Evolutionary conservation across 2,888 invertebrate species (phyloP).

Genomic region (Scaptomyza parva): DNA sequence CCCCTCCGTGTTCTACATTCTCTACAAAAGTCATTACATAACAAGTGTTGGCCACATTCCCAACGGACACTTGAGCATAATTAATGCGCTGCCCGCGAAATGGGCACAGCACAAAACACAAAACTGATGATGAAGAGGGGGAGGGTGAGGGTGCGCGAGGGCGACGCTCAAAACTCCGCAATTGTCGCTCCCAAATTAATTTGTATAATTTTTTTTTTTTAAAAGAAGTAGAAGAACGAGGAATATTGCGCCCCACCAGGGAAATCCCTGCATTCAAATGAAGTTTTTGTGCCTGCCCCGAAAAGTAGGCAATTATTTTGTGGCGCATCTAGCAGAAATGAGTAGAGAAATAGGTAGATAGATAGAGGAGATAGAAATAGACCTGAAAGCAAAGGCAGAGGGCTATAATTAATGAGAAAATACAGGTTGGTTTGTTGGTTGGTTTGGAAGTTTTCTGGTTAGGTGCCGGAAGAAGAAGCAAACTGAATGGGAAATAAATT

Average conservation of each 20-base stretch:
- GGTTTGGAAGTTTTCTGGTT: not conserved
- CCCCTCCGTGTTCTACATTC: constrained; percentile 1
- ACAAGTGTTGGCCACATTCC: constrained; percentile 81
- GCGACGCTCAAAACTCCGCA: constrained; percentile 49
- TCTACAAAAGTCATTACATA: constrained; percentile 78
- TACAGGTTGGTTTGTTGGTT: constrained; percentile 23
- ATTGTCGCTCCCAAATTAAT: constrained; percentile 79
- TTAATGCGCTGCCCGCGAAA: constrained; percentile 70
- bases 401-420: constrained; percentile 32
- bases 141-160: constrained; percentile 14
- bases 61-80: constrained; percentile 80
- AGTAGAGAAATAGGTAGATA: not conserved
- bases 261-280: constrained; percentile 60
- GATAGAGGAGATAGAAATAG: too few species aligned
- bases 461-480: not conserved
- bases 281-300: constrained; percentile 56
- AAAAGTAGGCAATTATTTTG: constrained; percentile 75
- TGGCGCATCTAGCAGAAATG: constrained; percentile 43
- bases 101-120: constrained; percentile 45
- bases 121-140: not conserved
- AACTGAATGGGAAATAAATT: not conserved
- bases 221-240: not conserved
- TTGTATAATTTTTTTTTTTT: constrained; percentile 79
- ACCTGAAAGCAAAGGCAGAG: not conserved
- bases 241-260: constrained; percentile 39